Evolutionary conservation across 2,113 vertebrate species (phyloP).

Genomic region (Machaerirhynchus nigripectus): DNA sequence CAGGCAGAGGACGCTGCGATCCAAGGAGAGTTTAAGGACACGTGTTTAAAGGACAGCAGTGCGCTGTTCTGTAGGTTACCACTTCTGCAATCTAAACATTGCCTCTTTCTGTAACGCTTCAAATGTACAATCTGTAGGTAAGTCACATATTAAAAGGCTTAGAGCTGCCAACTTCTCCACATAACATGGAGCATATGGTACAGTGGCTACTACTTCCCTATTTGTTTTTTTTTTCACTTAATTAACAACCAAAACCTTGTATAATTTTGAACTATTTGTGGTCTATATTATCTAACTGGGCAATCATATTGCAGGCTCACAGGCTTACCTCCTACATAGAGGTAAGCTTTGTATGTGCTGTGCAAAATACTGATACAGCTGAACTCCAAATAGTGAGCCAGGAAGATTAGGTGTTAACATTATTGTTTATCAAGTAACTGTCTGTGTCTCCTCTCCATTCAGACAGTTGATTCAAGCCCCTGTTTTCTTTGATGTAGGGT

Average conservation of each 20-base stretch:
- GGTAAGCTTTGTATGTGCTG: background rate
- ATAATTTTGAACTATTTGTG: background rate
- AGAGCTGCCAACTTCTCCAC: background rate
- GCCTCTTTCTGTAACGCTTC: background rate
- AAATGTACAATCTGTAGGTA: background rate
- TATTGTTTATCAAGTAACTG: background rate
- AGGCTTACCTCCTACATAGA: background rate
- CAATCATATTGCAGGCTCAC: background rate
- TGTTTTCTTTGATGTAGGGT: background rate
- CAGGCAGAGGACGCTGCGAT: rapidly evolving
- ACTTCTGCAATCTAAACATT: background rate
- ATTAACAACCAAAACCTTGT: rapidly evolving
- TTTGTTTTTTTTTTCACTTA: background rate
- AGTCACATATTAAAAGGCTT: background rate
- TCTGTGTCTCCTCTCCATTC: background rate
- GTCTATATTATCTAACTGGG: background rate
- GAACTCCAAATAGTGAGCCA: background rate
- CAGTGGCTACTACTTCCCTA: background rate
- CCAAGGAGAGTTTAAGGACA: background rate
- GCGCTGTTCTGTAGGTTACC: background rate
- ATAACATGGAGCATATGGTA: rapidly evolving
- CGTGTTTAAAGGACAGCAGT: rapidly evolving
- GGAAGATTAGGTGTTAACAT: background rate
- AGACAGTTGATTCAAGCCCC: background rate
- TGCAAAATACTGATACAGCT: background rate